Evolutionary conservation across 2,888 invertebrate genomes (phyloP).

Genomic region (Himalopsyche anomala): DNA sequence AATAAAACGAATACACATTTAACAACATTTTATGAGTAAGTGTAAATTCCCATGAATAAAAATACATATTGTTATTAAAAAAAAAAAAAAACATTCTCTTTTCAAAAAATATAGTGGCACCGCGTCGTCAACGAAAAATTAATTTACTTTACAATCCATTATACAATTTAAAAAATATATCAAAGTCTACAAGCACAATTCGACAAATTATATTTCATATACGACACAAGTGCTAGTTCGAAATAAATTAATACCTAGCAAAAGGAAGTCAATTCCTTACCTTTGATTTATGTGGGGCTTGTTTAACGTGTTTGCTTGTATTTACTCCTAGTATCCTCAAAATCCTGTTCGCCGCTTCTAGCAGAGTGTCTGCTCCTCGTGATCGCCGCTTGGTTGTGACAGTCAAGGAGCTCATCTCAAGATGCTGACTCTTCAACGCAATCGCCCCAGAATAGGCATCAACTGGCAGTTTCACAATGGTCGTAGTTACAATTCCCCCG

Average conservation of each 20-base stretch:
- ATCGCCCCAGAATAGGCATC: conserved; percentile 61
- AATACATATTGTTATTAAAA: too few species aligned
- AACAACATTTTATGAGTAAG: too few species aligned
- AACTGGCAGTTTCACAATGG: conserved; percentile 47
- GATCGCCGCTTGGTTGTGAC: conserved; percentile 77
- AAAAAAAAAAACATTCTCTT: too few species aligned
- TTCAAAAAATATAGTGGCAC: too few species aligned
- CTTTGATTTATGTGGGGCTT: conserved; percentile 70
- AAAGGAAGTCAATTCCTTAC: conserved; percentile 49
- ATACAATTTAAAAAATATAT: too few species aligned
- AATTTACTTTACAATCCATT: too few species aligned
- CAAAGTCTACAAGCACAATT: too few species aligned
- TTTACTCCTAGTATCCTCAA: conserved; percentile 76
- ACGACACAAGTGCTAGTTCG: conserved; percentile 68
- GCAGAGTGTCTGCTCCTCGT: conserved; percentile 77
- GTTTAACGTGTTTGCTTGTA: conserved; percentile 77
- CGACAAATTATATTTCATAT: too few species aligned
- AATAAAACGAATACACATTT: too few species aligned
- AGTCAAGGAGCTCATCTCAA: conserved; percentile 77
- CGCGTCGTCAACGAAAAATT: too few species aligned
- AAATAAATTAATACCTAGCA: conserved; percentile 65
- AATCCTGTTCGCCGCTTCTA: conserved; percentile 77
- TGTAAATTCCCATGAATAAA: too few species aligned
- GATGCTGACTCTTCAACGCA: conserved; percentile 44
- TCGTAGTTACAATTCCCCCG: neutral